Evolutionary conservation across 2,797 vertebrate species (phyloP).

Genomic region (Falco novaeseelandiae): DNA sequence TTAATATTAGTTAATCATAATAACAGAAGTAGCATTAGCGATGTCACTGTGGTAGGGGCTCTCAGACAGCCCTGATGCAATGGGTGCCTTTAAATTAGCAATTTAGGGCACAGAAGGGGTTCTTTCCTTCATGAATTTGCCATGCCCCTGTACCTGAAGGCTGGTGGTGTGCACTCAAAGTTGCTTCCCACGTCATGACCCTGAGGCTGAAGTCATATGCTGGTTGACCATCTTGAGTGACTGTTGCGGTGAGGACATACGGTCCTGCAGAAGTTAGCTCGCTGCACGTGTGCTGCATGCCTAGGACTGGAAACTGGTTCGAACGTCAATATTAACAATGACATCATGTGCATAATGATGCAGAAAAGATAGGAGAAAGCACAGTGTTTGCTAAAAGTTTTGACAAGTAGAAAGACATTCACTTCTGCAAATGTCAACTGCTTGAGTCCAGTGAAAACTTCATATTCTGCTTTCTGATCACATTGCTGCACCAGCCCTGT

Average conservation of each 20-base stretch:
- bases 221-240: neutral
- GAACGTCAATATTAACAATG: neutral
- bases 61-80: neutral
- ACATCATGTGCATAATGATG: neutral
- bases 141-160: neutral
- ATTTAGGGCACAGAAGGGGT: neutral
- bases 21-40: neutral
- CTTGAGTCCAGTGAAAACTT: neutral
- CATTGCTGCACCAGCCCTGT: neutral
- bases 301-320: neutral
- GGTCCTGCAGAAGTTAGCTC: neutral
- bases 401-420: neutral
- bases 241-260: fast-evolving
- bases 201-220: neutral
- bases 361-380: neutral
- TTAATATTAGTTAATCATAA: neutral
- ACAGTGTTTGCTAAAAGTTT: neutral
- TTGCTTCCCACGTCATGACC: neutral
- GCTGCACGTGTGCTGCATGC: fast-evolving
- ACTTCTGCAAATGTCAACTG: neutral
- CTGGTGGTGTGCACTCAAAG: neutral
- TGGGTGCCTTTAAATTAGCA: neutral
- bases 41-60: neutral
- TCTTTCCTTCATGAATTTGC: neutral
- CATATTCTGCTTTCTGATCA: neutral